Base-by-base conservation (phyloP, 2,888 invertebrate species). In the Sabatieria punctata region DNA sequence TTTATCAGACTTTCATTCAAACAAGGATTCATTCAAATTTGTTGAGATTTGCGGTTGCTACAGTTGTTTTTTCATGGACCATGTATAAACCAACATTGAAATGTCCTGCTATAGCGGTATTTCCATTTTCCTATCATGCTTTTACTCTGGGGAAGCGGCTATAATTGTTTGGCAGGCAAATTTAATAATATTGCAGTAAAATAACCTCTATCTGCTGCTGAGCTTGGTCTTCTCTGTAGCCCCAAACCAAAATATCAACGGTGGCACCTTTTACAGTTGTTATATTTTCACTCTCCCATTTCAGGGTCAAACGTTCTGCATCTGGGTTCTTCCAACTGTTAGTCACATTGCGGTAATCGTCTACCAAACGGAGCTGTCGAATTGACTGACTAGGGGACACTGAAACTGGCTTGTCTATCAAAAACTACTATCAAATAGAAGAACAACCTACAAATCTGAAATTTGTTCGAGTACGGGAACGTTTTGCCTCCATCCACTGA, bases 401-500 rank as follows among this genome's bases (percentile, higher is more conserved):
- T 53, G 21, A 43, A 53, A 41, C 4, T 15, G 39, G 39, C 22
- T 21, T 19, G 6, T n/a, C n/a, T n/a, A n/a, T n/a, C n/a, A n/a
- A n/a, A n/a, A n/a, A n/a, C n/a, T n/a, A n/a, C n/a, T n/a, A n/a
- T n/a, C n/a, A 11, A 4, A 3, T 21, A 15, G 4, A 39, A 4
- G n/a, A n/a, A 2, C 11, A 30, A 40, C 52, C 45, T 42, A 54
- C 54, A 41, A 21, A 56, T 45, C 39, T 58, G 57, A 44, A 56
- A 56, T 36, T 50, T 55, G 15, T 42, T 51, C 58, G 52, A 58
- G 49, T 50, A 56, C 4, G 56, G 54, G 41, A 58, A 56, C 25
- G 52, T 52, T 43, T 57, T 53, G 11, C 56, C 56, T 22, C 55
- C 56, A 43, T 57, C 57, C 13, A 55, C 50, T 13, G 57, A 57